Percentiles rank a stretch among this genome's conserved stretches.
phyloP scores from a whole-genome alignment of 1,140 invertebrate species.

The Trialeurodes vaporariorum region DNA sequence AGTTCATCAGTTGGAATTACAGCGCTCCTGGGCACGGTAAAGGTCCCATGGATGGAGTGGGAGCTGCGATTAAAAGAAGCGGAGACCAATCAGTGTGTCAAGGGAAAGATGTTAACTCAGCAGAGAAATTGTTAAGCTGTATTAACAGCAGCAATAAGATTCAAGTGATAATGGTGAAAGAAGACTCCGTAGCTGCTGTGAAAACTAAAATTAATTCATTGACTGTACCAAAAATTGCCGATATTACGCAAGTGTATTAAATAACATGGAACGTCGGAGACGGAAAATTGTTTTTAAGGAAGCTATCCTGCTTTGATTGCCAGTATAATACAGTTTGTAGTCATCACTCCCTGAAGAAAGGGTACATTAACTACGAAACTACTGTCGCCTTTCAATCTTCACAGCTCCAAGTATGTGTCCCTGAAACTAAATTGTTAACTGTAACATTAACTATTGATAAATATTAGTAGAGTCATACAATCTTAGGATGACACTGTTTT shows the following conservation, averaged over 20 bases:
- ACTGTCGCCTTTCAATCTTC: too few relatives aligned
- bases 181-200: not conserved
- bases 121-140: not conserved
- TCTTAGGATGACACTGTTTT: too few relatives aligned
- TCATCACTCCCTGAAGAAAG: too few relatives aligned
- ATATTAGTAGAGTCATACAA: too few relatives aligned
- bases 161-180: not conserved
- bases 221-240: not conserved
- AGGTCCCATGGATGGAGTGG: not conserved
- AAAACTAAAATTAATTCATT: not conserved
- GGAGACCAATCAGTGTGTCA: not conserved
- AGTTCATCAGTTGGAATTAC: not conserved
- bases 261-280: not conserved
- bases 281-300: not conserved
- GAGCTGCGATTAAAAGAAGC: not conserved
- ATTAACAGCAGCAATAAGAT: not conserved
- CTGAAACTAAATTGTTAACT: too few relatives aligned
- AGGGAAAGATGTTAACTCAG: not conserved
- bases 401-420: too few relatives aligned
- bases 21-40: not conserved
- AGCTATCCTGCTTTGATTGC: not conserved
- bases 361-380: too few relatives aligned
- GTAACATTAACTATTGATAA: too few relatives aligned
- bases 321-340: not conserved
- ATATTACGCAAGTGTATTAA: not conserved